Percentiles rank a stretch among this genome's conserved stretches.
These are phyloP conservation scores for Thryonomys swinderianus DNA, from an alignment of 2,113 vertebrate species.

Conservation along the genomic window DNA sequence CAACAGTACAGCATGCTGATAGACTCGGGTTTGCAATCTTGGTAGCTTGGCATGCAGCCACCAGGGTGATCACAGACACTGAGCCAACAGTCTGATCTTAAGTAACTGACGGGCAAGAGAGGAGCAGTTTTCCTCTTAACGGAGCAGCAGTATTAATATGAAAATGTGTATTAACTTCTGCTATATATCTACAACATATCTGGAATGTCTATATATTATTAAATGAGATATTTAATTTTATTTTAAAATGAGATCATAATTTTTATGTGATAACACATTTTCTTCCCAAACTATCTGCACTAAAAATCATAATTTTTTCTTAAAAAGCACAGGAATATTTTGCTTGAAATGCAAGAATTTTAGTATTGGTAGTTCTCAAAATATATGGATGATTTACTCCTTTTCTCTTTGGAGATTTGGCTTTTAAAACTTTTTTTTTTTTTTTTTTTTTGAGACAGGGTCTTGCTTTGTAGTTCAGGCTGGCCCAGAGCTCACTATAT, in stretches of 20 bases:
- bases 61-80: conserved; percentile 59
- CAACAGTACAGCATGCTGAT: conserved; percentile 80
- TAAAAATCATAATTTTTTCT: neutral
- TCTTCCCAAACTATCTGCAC: neutral
- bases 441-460: too few species aligned
- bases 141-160: neutral
- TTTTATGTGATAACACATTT: conserved; percentile 49
- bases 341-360: neutral
- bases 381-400: neutral
- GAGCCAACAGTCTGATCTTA: conserved; percentile 69
- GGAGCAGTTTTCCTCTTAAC: conserved; percentile 57
- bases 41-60: conserved; percentile 83
- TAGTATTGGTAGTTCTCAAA: neutral
- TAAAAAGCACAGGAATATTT: neutral
- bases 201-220: conserved; percentile 2
- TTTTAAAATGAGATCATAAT: conserved; percentile 29
- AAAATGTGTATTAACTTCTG: conserved; percentile 56
- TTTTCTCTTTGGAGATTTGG: neutral
- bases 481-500: too few species aligned
- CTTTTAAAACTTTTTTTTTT: neutral
- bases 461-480: too few species aligned
- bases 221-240: conserved; percentile 60
- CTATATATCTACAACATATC: conserved; percentile 30
- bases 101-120: conserved; percentile 73
- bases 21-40: conserved; percentile 80